These are phyloP conservation scores for Octonoba sinensis DNA, from an alignment of 2,888 invertebrate species.

Conservation along the genomic window DNA sequence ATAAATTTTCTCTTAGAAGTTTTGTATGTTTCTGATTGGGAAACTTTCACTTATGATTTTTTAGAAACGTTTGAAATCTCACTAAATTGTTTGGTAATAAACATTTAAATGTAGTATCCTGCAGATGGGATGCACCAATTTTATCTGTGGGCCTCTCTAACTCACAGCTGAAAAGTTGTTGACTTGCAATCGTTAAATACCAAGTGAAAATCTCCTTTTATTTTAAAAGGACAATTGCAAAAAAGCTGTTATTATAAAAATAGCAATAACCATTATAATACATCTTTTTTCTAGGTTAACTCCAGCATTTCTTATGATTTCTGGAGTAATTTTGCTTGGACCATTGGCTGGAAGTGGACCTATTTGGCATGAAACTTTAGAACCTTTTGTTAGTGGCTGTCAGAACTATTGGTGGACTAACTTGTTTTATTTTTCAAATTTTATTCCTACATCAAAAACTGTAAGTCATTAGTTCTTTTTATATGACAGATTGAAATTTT, in stretches of 20 bases:
- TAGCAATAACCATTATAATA: background rate
- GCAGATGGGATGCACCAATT: background rate
- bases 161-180: too few species aligned
- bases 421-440: slow-evolving; percentile 63
- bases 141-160: background rate
- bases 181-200: too few species aligned
- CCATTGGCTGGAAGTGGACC: slow-evolving; percentile 60
- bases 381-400: slow-evolving; percentile 60
- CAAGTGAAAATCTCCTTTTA: too few species aligned
- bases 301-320: slow-evolving; percentile 59
- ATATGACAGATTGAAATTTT: too few species aligned
- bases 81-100: too few species aligned
- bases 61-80: too few species aligned
- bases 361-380: slow-evolving; percentile 62
- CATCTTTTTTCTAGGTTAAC: slow-evolving; percentile 40
- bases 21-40: too few species aligned
- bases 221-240: too few species aligned
- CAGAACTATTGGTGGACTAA: slow-evolving; percentile 65
- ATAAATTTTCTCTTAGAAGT: too few species aligned
- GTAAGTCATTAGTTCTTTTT: slow-evolving; percentile 24
- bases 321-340: slow-evolving; percentile 54
- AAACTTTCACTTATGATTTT: too few species aligned
- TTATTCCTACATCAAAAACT: slow-evolving; percentile 50
- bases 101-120: background rate
- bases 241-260: too few species aligned